Base-by-base conservation (phyloP, 2,888 invertebrate genomes). In the Sthenelais limicola region DNA sequence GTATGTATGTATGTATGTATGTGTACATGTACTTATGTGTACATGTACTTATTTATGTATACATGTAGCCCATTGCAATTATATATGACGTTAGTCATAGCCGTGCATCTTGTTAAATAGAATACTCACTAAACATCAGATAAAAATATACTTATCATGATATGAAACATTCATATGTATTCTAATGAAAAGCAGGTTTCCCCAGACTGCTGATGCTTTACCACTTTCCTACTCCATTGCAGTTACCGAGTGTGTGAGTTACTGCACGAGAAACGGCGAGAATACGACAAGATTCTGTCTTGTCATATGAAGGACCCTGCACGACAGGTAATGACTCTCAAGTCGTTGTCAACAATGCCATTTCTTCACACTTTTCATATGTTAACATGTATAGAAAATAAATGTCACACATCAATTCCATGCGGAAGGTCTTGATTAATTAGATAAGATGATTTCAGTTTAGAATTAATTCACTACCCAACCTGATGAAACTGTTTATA, bases 201-300 rank as follows among this genome's bases (percentile, higher is more conserved):
- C n/a, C n/a, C n/a, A n/a, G n/a, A n/a, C n/a, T n/a, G n/a, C n/a
- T n/a, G n/a, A n/a, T n/a, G n/a, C n/a, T n/a, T n/a, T n/a, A n/a
- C n/a, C n/a, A n/a, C n/a, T n/a, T n/a, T n/a, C n/a, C n/a, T n/a
- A n/a, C n/a, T 3, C 28, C 62, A 7, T 72, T 68, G 28, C 83
- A 91, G 93, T 85, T 93, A 91, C 82, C 90, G 91, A 75, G 92
- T 94, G 0, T 92, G 92, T 80, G 93, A 93, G 83, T 89, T 91
- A 83, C 86, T 94, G 62, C 91, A 93, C 82, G 92, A 92, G 85
- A 89, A 88, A 76, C 82, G 90, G 49, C 87, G 90, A 54, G 90
- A 92, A 71, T 92, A 91, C 82, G 90, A 91, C 73, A 90, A 91
- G 79, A 92, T 94, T 68, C 83, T 94, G 5, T 89, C 90, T 5